Conservation (phyloP, 1,140 invertebrate genomes). For the Cydia amplana region DNA sequence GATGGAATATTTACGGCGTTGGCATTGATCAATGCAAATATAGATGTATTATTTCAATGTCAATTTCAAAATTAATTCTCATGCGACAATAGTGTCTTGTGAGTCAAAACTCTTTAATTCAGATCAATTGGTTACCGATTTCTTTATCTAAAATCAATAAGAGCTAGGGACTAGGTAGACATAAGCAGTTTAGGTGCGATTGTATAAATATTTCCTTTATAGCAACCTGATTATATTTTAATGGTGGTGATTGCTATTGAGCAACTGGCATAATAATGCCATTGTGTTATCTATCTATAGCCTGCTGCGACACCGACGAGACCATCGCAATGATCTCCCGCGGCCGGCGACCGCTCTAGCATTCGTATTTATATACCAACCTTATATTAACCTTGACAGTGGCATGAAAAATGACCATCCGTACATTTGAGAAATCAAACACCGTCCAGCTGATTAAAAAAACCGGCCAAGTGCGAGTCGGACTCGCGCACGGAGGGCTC, state of each 20-base stretch:
- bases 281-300: conserved; percentile 46
- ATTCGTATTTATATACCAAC: conserved; percentile 71
- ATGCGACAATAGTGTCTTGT: too few species aligned
- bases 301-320: conserved; percentile 38
- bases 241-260: conserved; percentile 36
- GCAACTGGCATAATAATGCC: conserved; percentile 46
- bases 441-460: conserved; percentile 54
- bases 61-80: too few species aligned
- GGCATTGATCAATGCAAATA: too few species aligned
- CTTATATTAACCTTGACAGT: conserved; percentile 78
- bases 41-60: too few species aligned
- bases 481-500: too few species aligned
- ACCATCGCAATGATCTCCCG: conserved; percentile 52
- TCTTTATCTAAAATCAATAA: too few species aligned
- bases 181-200: background rate
- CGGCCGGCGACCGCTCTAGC: conserved; percentile 48
- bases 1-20: too few species aligned
- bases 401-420: conserved; percentile 69
- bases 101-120: too few species aligned
- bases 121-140: too few species aligned
- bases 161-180: too few species aligned
- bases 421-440: conserved; percentile 67
- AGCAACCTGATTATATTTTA: conserved; percentile 42
- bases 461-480: too few species aligned
- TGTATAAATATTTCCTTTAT: background rate